These are phyloP conservation scores for Choristoneura rosaceana DNA, from an alignment of 2,888 invertebrate species.

Conservation along the genomic window DNA sequence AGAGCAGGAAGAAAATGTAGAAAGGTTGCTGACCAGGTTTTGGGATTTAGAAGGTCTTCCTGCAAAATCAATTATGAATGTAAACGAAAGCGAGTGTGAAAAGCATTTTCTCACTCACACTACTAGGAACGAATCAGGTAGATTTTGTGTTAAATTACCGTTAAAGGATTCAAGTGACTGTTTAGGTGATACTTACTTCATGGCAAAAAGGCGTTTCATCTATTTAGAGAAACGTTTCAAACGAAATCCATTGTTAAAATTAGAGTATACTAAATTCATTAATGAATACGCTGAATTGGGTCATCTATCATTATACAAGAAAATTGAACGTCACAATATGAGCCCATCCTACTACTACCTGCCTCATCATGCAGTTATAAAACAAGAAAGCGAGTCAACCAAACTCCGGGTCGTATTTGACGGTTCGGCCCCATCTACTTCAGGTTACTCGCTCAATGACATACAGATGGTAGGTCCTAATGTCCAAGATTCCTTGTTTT, in stretches of 20 bases:
- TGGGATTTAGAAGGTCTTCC: constrained; percentile 50
- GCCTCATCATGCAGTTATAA: constrained; percentile 10
- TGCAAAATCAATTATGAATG: constrained; percentile 27
- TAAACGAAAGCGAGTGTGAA: constrained; percentile 45
- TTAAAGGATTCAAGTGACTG: constrained; percentile 43
- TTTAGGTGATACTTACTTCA: constrained; percentile 45
- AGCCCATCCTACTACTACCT: constrained; percentile 1
- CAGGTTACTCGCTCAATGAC: constrained; percentile 48
- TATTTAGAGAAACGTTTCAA: constrained; percentile 45
- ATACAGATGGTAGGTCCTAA: constrained; percentile 49
- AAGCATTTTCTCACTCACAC: constrained; percentile 45
- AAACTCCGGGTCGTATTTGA: no score
- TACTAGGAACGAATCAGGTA: constrained; percentile 32
- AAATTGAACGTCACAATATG: background rate
- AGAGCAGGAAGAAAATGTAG: constrained; percentile 21
- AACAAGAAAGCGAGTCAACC: constrained; percentile 45
- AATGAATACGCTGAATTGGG: no score
- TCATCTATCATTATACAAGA: constrained; percentile 38
- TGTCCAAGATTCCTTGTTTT: constrained; percentile 47
- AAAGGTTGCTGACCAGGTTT: constrained; percentile 44
- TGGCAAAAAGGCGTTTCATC: constrained; percentile 47
- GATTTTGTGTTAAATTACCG: constrained; percentile 46
- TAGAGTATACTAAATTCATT: constrained; percentile 41
- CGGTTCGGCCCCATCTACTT: constrained; percentile 45
- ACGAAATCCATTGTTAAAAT: constrained; percentile 37